phyloP scores from a whole-genome alignment of 2,888 invertebrate species.

The Beris chalybata region DNA sequence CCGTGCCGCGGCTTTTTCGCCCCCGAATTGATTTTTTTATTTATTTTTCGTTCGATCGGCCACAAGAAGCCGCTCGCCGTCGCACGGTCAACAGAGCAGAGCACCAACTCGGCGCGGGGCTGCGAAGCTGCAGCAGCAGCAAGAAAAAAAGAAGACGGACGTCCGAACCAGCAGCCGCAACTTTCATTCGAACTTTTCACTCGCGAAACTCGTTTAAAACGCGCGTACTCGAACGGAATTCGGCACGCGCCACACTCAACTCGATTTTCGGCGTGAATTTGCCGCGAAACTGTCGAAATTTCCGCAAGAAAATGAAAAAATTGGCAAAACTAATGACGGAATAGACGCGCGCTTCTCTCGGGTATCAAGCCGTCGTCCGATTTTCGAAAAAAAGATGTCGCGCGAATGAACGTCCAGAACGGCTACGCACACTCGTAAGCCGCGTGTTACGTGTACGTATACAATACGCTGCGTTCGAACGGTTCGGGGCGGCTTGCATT shows the following conservation, averaged over 20 bases:
- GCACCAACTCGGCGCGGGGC: not conserved
- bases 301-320: conserved; percentile 40
- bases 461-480: no score
- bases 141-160: conserved; percentile 11
- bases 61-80: no score
- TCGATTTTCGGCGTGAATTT: conserved; percentile 40
- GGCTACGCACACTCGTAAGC: conserved; percentile 1
- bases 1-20: not conserved
- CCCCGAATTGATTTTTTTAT: not conserved
- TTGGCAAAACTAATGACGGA: conserved; percentile 46
- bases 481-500: no score
- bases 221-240: conserved; percentile 3
- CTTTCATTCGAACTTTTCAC: conserved; percentile 15
- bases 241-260: not conserved
- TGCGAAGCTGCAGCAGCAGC: no score
- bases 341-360: conserved; percentile 53
- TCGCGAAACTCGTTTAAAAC: not conserved
- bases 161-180: conserved; percentile 13
- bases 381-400: conserved; percentile 5
- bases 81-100: not conserved
- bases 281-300: conserved; percentile 50
- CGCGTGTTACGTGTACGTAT: conserved; percentile 11
- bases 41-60: no score
- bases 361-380: conserved; percentile 49
- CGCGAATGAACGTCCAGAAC: not conserved